Evolutionary conservation across 2,888 invertebrate species (phyloP), one percentile per base, ranked within the genome.

Genomic region (Philereme transversata): DNA sequence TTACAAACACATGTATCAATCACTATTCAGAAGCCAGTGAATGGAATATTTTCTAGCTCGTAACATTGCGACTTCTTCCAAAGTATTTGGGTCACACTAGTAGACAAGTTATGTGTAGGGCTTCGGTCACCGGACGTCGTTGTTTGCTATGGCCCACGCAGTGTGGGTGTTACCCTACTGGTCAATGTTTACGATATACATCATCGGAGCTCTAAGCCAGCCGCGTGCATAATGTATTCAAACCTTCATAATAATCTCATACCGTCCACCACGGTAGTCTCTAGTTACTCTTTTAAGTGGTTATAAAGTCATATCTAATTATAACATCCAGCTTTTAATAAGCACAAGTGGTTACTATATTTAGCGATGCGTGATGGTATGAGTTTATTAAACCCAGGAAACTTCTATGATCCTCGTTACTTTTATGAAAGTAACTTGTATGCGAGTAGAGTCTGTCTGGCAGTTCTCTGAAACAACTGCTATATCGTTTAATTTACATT

Each of bases 61-160:
- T 72, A 57, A 69, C 67, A 62, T 60, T 55, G 66, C 64, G 62
- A 64, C 53, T 64, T 70, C 67, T 71, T 60, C 48, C 60, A 61
- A 68, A 59, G 59, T 69, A 70, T 76, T 75, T 79, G 69, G 80
- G 79, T 77, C 82, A 78, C 70, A 71, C 67, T 71, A 77, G 69
- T 77, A 78, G 75, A 69, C 68, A 77, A 78, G 75, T 72, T 77
- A 77, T 75, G 76, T 72, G 73, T 74, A 76, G 77, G 76, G 79
- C 81, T 73, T 69, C 78, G 79, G 73, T 81, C 79, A 82, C 89
- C 88, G 90, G 90, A 90, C 85, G 88, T 83, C 72, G 84, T 79
- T 88, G 86, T 90, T 90, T 88, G 79, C 81, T 78, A 78, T 80
- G 79, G 70, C 90, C 88, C 85, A 88, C 87, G 82, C 84, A 52